Percentiles rank a stretch among this genome's conserved stretches.
Evolutionary conservation across 2,113 vertebrate genomes (phyloP).

Genomic region (Perca flavescens): DNA sequence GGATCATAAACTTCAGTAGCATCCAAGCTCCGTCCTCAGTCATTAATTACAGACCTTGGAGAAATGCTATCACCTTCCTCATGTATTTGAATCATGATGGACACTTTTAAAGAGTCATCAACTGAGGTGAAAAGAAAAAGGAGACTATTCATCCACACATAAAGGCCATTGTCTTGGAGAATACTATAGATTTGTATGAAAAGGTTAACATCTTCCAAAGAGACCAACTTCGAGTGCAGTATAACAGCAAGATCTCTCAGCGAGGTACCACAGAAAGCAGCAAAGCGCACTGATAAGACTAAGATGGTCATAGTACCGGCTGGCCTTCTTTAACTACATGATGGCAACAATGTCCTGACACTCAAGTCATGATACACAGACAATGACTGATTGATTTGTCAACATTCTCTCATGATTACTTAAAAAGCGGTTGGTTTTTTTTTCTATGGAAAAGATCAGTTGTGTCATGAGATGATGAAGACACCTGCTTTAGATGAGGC

Average conservation of each 20-base stretch:
- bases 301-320: neutral
- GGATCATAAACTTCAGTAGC: constrained; percentile 56
- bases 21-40: constrained; percentile 38
- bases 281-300: neutral
- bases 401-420: neutral
- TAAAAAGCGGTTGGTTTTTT: neutral
- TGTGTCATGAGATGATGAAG: neutral
- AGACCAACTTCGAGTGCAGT: neutral
- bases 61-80: constrained; percentile 26
- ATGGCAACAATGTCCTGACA: neutral
- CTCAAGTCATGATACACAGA: neutral
- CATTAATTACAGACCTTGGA: constrained; percentile 53
- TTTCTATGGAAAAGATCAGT: neutral
- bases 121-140: neutral
- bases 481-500: neutral
- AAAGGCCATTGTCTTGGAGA: constrained; percentile 2
- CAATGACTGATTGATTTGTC: neutral
- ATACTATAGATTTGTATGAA: neutral
- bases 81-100: constrained; percentile 17
- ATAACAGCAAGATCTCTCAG: neutral
- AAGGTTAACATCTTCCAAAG: neutral
- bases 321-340: neutral
- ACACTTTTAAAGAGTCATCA: neutral
- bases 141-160: constrained; percentile 7
- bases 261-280: neutral